Evolutionary conservation across 1,140 invertebrate species (phyloP).

Genomic region (Asobara japonica): DNA sequence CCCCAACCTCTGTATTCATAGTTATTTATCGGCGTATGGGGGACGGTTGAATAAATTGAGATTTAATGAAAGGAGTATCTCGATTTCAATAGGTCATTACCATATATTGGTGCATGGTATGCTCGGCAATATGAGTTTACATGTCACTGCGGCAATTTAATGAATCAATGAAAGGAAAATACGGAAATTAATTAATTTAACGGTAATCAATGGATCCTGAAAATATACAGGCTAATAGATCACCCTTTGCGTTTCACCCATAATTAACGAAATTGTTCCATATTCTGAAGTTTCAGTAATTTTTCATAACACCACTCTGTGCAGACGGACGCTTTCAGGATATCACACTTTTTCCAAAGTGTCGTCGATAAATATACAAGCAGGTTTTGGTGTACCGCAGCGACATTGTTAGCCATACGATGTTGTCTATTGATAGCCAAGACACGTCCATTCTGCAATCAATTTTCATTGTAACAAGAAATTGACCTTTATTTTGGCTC

Average conservation of each 20-base stretch:
- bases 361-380: too few relatives aligned
- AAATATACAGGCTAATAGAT: not conserved
- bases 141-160: not conserved
- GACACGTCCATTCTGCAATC: too few relatives aligned
- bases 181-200: not conserved
- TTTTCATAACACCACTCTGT: too few relatives aligned
- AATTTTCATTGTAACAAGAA: too few relatives aligned
- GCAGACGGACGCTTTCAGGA: too few relatives aligned
- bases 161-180: conserved; percentile 1
- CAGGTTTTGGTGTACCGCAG: too few relatives aligned
- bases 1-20: not conserved
- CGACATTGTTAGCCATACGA: too few relatives aligned
- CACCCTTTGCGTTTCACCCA: not conserved
- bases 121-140: not conserved
- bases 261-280: too few relatives aligned
- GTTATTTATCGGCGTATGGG: not conserved
- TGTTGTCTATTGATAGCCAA: too few relatives aligned
- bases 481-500: too few relatives aligned
- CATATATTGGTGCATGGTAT: not conserved
- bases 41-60: not conserved
- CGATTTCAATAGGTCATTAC: not conserved
- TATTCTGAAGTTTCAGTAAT: too few relatives aligned
- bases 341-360: too few relatives aligned
- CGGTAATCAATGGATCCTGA: not conserved
- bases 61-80: conserved; percentile 1